These are phyloP conservation scores for Schizaphis graminum DNA, from an alignment of 2,888 invertebrate species.

Conservation along the genomic window DNA sequence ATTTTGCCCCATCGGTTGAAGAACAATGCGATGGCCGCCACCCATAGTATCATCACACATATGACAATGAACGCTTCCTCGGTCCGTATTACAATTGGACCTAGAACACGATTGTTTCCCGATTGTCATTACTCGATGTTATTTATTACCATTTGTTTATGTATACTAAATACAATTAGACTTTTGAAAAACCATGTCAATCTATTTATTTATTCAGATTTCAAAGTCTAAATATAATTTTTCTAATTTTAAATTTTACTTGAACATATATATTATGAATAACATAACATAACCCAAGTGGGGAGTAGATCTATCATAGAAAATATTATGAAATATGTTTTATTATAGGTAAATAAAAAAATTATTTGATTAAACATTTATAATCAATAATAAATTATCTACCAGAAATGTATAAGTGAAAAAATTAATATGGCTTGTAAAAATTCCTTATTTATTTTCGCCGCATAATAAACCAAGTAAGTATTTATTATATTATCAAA, in stretches of 20 bases:
- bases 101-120: conserved; percentile 59
- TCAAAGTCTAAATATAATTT: neutral
- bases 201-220: neutral
- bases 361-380: neutral
- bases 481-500: neutral
- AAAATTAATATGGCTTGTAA: neutral
- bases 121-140: neutral
- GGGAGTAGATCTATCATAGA: neutral
- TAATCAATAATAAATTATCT: neutral
- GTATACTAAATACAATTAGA: neutral
- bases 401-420: neutral
- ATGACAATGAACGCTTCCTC: conserved; percentile 89
- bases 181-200: neutral
- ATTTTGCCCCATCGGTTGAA: conserved; percentile 97
- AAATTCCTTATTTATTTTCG: neutral
- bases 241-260: neutral
- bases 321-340: neutral
- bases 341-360: neutral
- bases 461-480: neutral
- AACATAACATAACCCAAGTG: neutral
- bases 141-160: neutral
- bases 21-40: conserved; percentile 89
- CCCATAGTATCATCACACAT: conserved; percentile 88
- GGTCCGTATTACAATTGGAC: conserved; percentile 82
- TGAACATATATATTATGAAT: neutral